phyloP scores from a whole-genome alignment of 2,113 vertebrate genomes.

The Pelecanus crispus region DNA sequence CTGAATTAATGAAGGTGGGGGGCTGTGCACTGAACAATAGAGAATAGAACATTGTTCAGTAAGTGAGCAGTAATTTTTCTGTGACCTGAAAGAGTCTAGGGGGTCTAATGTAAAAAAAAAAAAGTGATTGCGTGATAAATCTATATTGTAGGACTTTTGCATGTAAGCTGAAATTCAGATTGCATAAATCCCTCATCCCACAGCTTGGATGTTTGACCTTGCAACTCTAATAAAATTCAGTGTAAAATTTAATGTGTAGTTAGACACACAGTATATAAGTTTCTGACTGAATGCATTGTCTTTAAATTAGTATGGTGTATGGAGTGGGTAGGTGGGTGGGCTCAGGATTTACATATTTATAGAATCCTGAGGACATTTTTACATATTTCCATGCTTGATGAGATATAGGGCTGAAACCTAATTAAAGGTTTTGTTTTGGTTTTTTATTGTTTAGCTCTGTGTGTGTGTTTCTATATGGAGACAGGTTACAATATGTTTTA shows the following conservation, averaged over 20 bases:
- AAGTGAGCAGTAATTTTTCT: background rate
- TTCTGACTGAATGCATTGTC: background rate
- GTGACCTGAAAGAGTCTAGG: background rate
- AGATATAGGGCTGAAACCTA: conserved; percentile 15
- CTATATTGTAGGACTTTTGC: background rate
- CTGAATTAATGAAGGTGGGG: background rate
- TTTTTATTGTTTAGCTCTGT: background rate
- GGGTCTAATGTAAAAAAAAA: background rate
- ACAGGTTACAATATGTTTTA: conserved; percentile 8
- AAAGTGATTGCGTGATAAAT: background rate
- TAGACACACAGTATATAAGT: background rate
- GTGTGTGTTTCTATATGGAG: background rate
- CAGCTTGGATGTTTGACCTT: background rate
- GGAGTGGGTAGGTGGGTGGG: background rate
- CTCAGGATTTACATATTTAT: conserved; percentile 40
- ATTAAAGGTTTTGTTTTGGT: background rate
- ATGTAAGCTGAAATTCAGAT: background rate
- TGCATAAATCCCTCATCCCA: background rate
- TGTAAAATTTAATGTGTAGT: background rate
- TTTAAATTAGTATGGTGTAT: conserved; percentile 44
- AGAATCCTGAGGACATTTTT: conserved; percentile 13
- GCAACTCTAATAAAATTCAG: background rate
- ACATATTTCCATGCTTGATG: background rate
- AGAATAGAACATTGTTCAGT: background rate
- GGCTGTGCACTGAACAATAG: background rate